Percentiles rank a stretch among this genome's conserved stretches.
Evolutionary conservation across 2,888 invertebrate species (phyloP).

Genomic region (Orchesella flavescens): DNA sequence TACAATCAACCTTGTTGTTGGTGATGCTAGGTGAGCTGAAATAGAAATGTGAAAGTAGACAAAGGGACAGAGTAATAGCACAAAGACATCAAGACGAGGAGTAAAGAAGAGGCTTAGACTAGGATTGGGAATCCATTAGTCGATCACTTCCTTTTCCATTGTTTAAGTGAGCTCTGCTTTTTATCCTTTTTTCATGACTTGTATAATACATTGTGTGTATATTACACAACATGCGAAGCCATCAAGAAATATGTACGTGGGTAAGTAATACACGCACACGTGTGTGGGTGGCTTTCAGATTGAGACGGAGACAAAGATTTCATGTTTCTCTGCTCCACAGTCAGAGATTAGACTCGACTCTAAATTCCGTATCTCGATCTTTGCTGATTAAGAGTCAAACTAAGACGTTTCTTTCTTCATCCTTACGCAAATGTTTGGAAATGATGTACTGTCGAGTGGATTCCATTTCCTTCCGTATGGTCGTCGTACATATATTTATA

Average conservation of each 20-base stretch:
- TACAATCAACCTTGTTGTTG: not conserved
- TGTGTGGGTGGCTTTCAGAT: constrained; percentile 3
- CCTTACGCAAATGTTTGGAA: not conserved
- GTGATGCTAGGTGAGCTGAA: constrained; percentile 11
- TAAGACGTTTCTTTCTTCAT: constrained; percentile 2
- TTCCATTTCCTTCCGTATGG: constrained; percentile 15
- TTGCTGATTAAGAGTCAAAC: constrained; percentile 17
- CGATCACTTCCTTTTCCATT: constrained; percentile 55
- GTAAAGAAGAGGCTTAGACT: constrained; percentile 47
- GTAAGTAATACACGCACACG: not conserved
- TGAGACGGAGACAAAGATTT: not conserved
- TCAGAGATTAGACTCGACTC: constrained; percentile 1
- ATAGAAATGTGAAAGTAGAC: constrained; percentile 29
- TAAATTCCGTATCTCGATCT: not conserved
- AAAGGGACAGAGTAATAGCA: constrained; percentile 44
- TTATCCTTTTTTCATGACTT: constrained; percentile 8
- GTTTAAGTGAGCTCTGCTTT: constrained; percentile 44
- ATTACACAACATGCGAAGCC: not conserved
- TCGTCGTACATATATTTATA: too few relatives aligned
- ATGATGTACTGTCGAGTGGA: not conserved
- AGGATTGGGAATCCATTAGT: constrained; percentile 58
- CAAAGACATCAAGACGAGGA: constrained; percentile 7
- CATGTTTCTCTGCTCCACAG: not conserved
- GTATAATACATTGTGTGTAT: constrained; percentile 6
- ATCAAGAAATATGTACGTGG: not conserved